Conservation (phyloP, 1,140 invertebrate genomes). For the Ooceraea biroi region DNA sequence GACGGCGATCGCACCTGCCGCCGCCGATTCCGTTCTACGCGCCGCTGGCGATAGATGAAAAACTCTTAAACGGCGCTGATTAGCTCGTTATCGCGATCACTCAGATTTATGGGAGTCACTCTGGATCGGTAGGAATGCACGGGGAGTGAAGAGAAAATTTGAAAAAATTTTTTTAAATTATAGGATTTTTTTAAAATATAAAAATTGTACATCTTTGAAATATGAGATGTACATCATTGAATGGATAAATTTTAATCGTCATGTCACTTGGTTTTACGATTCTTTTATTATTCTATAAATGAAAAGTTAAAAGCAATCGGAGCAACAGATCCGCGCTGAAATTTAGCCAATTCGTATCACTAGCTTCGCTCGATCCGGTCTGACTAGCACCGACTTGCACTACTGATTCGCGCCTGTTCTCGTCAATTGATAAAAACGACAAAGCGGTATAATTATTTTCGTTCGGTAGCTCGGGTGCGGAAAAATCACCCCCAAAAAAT, state of each 20-base stretch:
- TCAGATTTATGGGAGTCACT: neutral
- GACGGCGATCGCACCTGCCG: constrained; percentile 40
- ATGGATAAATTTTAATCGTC: too few species aligned
- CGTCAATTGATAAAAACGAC: neutral
- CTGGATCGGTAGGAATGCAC: neutral
- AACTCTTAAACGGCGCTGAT: constrained; percentile 29
- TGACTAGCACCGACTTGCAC: neutral
- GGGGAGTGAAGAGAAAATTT: neutral
- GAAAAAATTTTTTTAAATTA: too few species aligned
- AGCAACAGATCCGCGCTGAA: too few species aligned
- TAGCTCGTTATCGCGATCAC: constrained; percentile 31
- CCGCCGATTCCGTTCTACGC: constrained; percentile 17
- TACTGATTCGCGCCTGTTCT: neutral
- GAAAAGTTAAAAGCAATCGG: too few species aligned
- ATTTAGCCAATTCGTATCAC: too few species aligned
- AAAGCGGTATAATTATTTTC: constrained; percentile 11
- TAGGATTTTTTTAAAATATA: too few species aligned
- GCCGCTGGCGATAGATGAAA: constrained; percentile 5
- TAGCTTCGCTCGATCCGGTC: too few species aligned
- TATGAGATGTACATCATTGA: too few species aligned
- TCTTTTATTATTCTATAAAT: too few species aligned
- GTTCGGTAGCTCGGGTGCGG: neutral
- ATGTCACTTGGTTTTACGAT: too few species aligned
- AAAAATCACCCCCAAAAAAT: constrained; percentile 10
- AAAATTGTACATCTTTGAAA: too few species aligned